Evolutionary conservation across 2,113 vertebrate species (phyloP).

Genomic region (Paralichthys olivaceus): DNA sequence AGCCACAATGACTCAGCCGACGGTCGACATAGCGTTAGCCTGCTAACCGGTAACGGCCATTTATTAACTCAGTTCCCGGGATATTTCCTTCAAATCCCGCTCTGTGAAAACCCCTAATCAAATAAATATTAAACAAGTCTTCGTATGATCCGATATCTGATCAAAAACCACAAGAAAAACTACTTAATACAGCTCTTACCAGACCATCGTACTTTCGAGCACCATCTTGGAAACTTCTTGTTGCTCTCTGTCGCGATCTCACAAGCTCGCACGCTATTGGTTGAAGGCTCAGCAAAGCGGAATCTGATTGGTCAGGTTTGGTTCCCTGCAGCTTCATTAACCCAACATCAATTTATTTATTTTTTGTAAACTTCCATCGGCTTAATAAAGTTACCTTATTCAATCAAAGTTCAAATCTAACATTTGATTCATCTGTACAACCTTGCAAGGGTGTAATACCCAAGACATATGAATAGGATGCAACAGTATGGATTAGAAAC

Average conservation of each 20-base stretch:
- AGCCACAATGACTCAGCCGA: slow-evolving; percentile 78
- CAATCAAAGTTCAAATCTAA: too few species aligned
- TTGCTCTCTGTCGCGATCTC: slow-evolving; percentile 50
- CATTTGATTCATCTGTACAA: too few species aligned
- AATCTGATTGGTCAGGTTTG: slow-evolving; percentile 55
- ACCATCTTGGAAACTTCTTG: slow-evolving; percentile 89
- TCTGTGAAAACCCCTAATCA: accelerated
- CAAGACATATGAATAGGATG: background rate
- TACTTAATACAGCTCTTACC: slow-evolving; percentile 83
- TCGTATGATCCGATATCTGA: background rate
- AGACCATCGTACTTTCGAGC: slow-evolving; percentile 98
- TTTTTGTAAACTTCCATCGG: too few species aligned
- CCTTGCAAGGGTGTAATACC: too few species aligned
- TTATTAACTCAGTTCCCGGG: background rate
- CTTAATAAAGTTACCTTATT: too few species aligned
- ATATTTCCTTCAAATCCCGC: background rate
- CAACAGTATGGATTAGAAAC: too few species aligned
- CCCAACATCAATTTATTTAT: too few species aligned
- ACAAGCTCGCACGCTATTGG: slow-evolving; percentile 69
- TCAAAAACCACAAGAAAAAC: background rate
- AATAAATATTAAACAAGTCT: background rate
- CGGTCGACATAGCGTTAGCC: slow-evolving; percentile 37
- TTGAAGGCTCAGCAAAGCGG: slow-evolving; percentile 36
- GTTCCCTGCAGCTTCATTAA: background rate
- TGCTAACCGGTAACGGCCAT: slow-evolving; percentile 9